phyloP scores from a whole-genome alignment of 2,888 invertebrate species.

The Eupithecia subfuscata region DNA sequence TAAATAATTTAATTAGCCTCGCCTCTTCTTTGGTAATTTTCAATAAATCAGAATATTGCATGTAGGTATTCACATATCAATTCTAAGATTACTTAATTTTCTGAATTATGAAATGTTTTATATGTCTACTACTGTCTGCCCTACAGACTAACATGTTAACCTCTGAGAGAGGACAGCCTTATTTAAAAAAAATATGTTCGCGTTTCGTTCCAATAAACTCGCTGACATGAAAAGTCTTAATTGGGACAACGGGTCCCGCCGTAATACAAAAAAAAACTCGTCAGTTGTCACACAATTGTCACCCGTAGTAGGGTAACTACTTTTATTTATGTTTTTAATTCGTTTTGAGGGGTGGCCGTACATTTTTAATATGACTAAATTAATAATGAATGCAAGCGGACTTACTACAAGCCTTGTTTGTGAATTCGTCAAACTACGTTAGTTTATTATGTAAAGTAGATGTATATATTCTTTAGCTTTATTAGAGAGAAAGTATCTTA shows the following conservation, averaged over 20 bases:
- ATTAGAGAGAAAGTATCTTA: too few relatives aligned
- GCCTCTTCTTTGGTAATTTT: background rate
- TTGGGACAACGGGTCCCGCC: background rate
- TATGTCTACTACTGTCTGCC: background rate
- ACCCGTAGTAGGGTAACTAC: background rate
- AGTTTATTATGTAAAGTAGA: too few relatives aligned
- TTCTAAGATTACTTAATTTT: background rate
- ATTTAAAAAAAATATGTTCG: background rate
- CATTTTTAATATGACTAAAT: too few relatives aligned
- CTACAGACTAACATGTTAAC: background rate
- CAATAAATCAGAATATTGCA: too few relatives aligned
- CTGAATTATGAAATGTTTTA: background rate
- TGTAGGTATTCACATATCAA: too few relatives aligned
- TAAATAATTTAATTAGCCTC: background rate
- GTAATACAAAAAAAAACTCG: background rate
- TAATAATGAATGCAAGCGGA: too few relatives aligned
- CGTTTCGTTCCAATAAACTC: background rate
- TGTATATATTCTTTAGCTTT: too few relatives aligned
- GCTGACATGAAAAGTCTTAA: background rate
- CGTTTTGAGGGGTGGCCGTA: too few relatives aligned
- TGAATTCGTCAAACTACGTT: too few relatives aligned
- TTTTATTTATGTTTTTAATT: too few relatives aligned
- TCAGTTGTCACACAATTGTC: background rate
- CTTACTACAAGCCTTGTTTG: too few relatives aligned
- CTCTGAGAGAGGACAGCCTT: background rate